phyloP scores from a whole-genome alignment of 2,888 invertebrate species.

The Drosophila putrida region DNA sequence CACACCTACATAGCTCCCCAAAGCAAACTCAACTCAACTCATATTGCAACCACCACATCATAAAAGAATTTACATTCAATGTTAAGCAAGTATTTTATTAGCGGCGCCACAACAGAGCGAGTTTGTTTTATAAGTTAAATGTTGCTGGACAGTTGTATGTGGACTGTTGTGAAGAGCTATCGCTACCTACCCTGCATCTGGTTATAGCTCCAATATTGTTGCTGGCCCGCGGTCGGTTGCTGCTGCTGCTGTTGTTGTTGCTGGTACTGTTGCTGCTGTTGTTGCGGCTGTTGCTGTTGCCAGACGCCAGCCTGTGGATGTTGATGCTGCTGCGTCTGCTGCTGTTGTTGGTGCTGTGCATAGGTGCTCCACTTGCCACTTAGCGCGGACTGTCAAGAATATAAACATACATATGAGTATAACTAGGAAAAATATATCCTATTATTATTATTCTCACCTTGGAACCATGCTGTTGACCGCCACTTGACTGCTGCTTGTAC shows the following conservation, averaged over 20 bases:
- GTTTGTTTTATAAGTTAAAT: conserved; percentile 31
- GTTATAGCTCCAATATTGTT: conserved; percentile 84
- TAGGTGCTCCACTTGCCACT: conserved; percentile 80
- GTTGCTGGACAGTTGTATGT: background rate
- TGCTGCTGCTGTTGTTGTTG: conserved; percentile 66
- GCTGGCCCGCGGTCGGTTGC: conserved; percentile 62
- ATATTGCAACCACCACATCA: conserved; percentile 14
- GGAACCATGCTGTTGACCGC: conserved; percentile 53
- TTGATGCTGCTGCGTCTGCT: conserved; percentile 60
- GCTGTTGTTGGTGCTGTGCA: conserved; percentile 70
- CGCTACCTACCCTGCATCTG: conserved; percentile 81
- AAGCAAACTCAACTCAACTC: conserved; percentile 8
- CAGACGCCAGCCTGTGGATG: conserved; percentile 60
- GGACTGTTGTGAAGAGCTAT: too few species aligned
- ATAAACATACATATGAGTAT: background rate
- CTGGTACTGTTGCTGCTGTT: conserved; percentile 53
- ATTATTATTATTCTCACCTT: conserved; percentile 47
- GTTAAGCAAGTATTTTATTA: conserved; percentile 41
- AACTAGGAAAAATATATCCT: too few species aligned
- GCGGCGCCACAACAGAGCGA: conserved; percentile 43
- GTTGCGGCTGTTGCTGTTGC: conserved; percentile 64
- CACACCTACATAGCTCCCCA: background rate
- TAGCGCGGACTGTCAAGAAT: conserved; percentile 44
- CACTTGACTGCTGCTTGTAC: conserved; percentile 69
- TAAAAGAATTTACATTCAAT: conserved; percentile 31